phyloP scores from a whole-genome alignment of 1,140 invertebrate genomes.

The Drosophila eugracilis region DNA sequence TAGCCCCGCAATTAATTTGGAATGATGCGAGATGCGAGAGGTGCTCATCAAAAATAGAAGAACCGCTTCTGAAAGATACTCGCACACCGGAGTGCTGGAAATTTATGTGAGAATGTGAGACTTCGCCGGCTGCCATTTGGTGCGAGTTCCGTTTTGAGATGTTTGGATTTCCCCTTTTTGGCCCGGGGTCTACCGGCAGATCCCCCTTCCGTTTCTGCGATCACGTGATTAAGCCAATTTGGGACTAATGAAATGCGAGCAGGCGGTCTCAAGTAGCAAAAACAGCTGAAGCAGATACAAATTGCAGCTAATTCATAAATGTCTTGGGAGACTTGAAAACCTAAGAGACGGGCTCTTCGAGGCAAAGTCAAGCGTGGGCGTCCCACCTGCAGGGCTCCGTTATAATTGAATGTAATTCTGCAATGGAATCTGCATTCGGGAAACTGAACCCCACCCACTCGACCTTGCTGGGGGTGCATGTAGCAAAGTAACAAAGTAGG shows the following conservation, averaged over 20 bases:
- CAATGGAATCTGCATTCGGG: constrained; percentile 28
- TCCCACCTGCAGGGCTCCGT: constrained; percentile 6
- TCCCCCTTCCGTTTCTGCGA: neutral
- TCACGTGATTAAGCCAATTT: constrained; percentile 69
- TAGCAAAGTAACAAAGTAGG: constrained; percentile 21
- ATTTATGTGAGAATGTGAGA: constrained; percentile 66
- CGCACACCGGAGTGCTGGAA: constrained; percentile 15
- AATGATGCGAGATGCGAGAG: constrained; percentile 28
- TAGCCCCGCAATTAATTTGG: constrained; percentile 71
- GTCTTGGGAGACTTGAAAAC: constrained; percentile 28
- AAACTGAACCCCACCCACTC: neutral
- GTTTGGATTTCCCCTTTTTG: constrained; percentile 35
- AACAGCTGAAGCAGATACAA: constrained; percentile 55
- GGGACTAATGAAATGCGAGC: constrained; percentile 66
- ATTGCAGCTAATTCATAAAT: constrained; percentile 69
- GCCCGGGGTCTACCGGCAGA: neutral
- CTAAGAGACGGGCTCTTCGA: neutral
- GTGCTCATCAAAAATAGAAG: constrained; percentile 40
- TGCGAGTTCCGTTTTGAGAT: constrained; percentile 67
- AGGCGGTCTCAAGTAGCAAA: constrained; percentile 15
- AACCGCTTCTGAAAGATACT: neutral
- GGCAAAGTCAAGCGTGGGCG: constrained; percentile 27
- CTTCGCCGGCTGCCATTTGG: constrained; percentile 63
- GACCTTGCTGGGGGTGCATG: constrained; percentile 24
- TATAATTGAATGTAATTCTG: constrained; percentile 20